Evolutionary conservation across 2,888 invertebrate genomes (phyloP).

Genomic region (Ectemnius cavifrons): DNA sequence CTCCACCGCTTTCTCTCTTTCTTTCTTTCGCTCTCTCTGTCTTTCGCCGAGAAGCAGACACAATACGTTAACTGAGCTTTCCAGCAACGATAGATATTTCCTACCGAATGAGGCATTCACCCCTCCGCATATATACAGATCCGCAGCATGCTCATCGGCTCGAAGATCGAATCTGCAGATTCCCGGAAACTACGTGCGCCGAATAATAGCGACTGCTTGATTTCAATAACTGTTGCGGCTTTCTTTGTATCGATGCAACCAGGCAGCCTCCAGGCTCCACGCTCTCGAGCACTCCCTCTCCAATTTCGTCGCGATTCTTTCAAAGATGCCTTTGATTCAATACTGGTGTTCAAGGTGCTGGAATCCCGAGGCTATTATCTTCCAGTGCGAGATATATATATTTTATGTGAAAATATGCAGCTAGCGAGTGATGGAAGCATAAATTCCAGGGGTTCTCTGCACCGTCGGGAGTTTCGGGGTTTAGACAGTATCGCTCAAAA

Average conservation of each 20-base stretch:
- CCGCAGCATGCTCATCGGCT: constrained; percentile 33
- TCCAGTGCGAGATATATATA: not conserved
- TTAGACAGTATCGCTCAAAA: constrained; percentile 1
- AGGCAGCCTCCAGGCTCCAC: not conserved
- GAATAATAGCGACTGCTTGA: constrained; percentile 32
- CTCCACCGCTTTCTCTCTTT: not conserved
- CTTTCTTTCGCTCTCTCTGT: not conserved
- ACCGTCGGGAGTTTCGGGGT: not conserved
- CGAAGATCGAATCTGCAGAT: constrained; percentile 41
- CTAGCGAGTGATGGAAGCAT: not conserved
- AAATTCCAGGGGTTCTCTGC: constrained; percentile 13
- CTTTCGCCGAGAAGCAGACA: not conserved
- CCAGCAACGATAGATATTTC: constrained; percentile 16
- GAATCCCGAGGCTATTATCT: constrained; percentile 4
- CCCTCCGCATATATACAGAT: constrained; percentile 1
- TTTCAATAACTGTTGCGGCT: constrained; percentile 28
- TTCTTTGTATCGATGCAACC: constrained; percentile 2
- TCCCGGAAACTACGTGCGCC: constrained; percentile 27
- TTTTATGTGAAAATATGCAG: constrained; percentile 1
- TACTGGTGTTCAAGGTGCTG: not conserved
- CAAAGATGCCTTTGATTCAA: constrained; percentile 1
- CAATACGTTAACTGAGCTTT: constrained; percentile 3
- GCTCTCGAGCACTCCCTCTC: not conserved
- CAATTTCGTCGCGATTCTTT: constrained; percentile 13
- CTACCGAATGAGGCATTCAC: constrained; percentile 38